These are phyloP conservation scores for Sphaeridia pumilis DNA, from an alignment of 2,888 invertebrate species.

Conservation along the genomic window DNA sequence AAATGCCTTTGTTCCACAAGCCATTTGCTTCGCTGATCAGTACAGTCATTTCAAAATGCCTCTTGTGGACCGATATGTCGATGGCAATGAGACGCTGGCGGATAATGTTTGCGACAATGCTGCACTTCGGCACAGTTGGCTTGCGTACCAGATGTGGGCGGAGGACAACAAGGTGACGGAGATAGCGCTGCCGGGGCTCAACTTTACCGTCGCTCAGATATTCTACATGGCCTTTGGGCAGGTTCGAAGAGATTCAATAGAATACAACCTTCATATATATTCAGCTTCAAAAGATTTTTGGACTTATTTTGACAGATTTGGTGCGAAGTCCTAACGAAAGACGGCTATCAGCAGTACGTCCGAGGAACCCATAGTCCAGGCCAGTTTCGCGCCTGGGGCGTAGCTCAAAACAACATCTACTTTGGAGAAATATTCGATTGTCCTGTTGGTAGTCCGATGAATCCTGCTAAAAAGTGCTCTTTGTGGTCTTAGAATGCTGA, in stretches of 20 bases:
- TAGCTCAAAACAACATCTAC: slow-evolving; percentile 38
- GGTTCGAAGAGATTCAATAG: slow-evolving; percentile 31
- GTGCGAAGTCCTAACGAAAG: slow-evolving; percentile 40
- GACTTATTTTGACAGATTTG: slow-evolving; percentile 38
- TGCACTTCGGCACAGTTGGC: slow-evolving; percentile 37
- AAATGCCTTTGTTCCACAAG: slow-evolving; percentile 37
- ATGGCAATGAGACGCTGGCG: slow-evolving; percentile 40
- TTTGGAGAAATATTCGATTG: slow-evolving; percentile 40
- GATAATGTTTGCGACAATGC: slow-evolving; percentile 42
- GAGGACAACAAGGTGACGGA: slow-evolving; percentile 31
- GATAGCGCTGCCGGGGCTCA: slow-evolving; percentile 39
- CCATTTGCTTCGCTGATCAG: slow-evolving; percentile 38
- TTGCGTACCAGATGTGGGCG: slow-evolving; percentile 38
- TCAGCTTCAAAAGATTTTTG: neutral
- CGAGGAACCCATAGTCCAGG: slow-evolving; percentile 40
- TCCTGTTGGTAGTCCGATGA: slow-evolving; percentile 39
- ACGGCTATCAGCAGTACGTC: slow-evolving; percentile 39
- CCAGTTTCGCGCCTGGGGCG: slow-evolving; percentile 38
- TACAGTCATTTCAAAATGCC: slow-evolving; percentile 38
- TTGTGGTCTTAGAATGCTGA: slow-evolving; percentile 37
- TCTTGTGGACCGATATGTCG: slow-evolving; percentile 37
- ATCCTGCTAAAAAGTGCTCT: slow-evolving; percentile 40
- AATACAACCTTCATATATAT: no score
- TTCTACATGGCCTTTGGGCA: slow-evolving; percentile 41
- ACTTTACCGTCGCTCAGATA: slow-evolving; percentile 38